Conservation (phyloP, 1,140 invertebrate genomes). For the Atta cephalotes region DNA sequence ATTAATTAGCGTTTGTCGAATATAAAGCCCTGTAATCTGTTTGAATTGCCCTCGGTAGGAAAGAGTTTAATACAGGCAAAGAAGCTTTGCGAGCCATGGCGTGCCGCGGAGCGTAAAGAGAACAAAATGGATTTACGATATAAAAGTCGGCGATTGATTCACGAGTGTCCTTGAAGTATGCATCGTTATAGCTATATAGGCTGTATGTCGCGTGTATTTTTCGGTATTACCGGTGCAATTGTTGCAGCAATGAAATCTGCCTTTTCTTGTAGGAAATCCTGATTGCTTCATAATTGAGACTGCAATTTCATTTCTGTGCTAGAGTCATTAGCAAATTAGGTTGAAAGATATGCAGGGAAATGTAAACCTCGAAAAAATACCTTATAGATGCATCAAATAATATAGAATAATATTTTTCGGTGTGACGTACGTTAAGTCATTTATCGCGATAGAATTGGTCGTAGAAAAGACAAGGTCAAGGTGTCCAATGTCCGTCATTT, state of each 20-base stretch:
- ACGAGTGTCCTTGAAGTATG: conserved; percentile 42
- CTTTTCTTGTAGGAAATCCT: background rate
- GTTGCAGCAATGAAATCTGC: conserved; percentile 10
- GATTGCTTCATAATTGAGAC: conserved; percentile 1
- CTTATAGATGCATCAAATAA: background rate
- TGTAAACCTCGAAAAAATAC: background rate
- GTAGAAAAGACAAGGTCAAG: conserved; percentile 11
- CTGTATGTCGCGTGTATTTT: background rate
- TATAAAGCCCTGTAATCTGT: conserved; percentile 81
- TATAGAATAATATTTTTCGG: background rate
- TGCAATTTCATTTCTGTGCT: background rate
- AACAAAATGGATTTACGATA: conserved; percentile 52
- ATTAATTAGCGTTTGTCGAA: conserved; percentile 83
- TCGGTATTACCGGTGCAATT: background rate
- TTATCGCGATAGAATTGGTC: background rate
- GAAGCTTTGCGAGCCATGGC: conserved; percentile 12
- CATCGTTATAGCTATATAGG: background rate
- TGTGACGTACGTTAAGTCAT: background rate
- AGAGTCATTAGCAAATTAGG: background rate
- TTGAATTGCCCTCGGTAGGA: conserved; percentile 67
- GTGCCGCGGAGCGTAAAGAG: conserved; percentile 34
- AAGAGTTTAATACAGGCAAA: conserved; percentile 43
- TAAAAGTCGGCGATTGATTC: conserved; percentile 59
- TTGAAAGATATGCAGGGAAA: background rate
- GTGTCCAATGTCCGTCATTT: conserved; percentile 40